Percentiles rank a stretch among this genome's conserved stretches.
Conservation (phyloP, 2,797 vertebrate genomes). For the Acrossocheilus fasciatus region DNA sequence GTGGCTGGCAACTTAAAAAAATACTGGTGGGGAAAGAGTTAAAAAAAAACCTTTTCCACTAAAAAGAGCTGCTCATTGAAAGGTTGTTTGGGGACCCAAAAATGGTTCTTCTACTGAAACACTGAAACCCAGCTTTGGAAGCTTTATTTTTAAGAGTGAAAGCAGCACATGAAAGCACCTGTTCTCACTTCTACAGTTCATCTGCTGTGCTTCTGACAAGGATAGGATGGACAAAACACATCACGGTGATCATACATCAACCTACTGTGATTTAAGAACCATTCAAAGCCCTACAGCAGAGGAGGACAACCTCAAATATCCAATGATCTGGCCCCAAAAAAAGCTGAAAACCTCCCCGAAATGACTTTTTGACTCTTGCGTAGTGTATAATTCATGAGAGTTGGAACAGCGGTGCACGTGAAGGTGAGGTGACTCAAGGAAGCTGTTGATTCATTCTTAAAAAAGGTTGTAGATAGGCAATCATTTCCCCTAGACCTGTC, state of each 20-base stretch:
- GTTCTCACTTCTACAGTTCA: background rate
- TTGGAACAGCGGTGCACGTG: conserved; percentile 48
- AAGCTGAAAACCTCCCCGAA: background rate
- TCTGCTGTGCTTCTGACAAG: conserved; percentile 5
- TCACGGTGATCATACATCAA: conserved; percentile 19
- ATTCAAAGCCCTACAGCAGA: background rate
- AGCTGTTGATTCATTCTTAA: conserved; percentile 62
- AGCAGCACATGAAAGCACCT: background rate
- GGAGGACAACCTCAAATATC: background rate
- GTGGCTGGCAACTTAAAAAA: too few relatives aligned
- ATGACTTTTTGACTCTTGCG: conserved; percentile 34
- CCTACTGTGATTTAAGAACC: conserved; percentile 37
- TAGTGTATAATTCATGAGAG: conserved; percentile 19
- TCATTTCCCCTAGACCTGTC: conserved; percentile 65
- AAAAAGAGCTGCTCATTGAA: background rate
- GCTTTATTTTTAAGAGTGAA: background rate
- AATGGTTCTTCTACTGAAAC: background rate
- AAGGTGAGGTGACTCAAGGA: conserved; percentile 33
- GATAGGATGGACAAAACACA: conserved; percentile 16
- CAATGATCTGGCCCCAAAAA: background rate
- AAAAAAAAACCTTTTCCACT: too few relatives aligned
- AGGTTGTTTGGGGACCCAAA: background rate
- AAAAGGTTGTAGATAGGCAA: conserved; percentile 63
- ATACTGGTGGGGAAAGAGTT: too few relatives aligned
- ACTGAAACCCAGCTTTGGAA: background rate